Evolutionary conservation across 2,888 invertebrate genomes (phyloP), one percentile per base, ranked within the genome.

Genomic region (Catocala fraxini): DNA sequence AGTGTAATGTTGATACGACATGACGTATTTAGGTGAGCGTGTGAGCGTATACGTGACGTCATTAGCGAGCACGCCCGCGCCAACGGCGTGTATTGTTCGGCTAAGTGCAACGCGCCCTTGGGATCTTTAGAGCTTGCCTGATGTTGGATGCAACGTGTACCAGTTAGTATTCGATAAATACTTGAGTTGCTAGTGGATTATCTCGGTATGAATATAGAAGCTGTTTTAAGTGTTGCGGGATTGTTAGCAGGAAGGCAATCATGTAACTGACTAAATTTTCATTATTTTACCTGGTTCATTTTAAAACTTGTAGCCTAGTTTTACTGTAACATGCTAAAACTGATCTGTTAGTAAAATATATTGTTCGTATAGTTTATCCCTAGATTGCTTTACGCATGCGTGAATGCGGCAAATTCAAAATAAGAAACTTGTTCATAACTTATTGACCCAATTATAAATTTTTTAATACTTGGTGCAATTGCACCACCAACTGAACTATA

Each of bases 121-220:
- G 46, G 46, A 46, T 15, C 15, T 15, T 25, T 46, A 46, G 46
- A 46, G 15, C 46, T 46, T 15, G 46, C 15, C 25, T 11, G 10
- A 7, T 46, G 13, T 46, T 15, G 15, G 6, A 15, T 46, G 13
- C 46, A 46, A 0, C 46, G 15, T 6, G 15, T 13, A 9, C 35
- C 6, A 15, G 13, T 46, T 46, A 46, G 15, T 46, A 46, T 46
- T 15, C 46, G 46, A 46, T 46, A 46, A 46, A 46, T 46, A 46
- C 15, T 46, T 46, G 15, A 46, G 46, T 9, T 15, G 4, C 6
- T 9, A 10, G 12, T 9, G 10, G 46, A 46, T 46, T 46, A 46
- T 46, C 15, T 15, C 7, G 10, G 15, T 46, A 15, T 46, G 46
- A 46, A 46, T 46, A 46, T 46, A 46, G 46, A 46, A 46, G 15